Evolutionary conservation across 1,140 invertebrate genomes (phyloP).

Genomic region (Parapsyche elsis): DNA sequence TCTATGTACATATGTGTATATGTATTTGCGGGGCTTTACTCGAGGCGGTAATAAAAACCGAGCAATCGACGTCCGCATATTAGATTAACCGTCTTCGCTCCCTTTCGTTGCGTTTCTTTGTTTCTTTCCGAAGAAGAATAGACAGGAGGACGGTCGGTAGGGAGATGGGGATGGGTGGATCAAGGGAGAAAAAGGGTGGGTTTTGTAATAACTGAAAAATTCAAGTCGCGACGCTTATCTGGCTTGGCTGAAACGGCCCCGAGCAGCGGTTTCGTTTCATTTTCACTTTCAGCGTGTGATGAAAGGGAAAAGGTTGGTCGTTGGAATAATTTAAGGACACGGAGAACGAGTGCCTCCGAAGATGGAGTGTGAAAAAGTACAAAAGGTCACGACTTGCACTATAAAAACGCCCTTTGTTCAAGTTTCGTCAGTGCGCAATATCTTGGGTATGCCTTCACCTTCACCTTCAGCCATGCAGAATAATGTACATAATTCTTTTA

Average conservation of each 20-base stretch:
- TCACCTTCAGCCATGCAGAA: too few species aligned
- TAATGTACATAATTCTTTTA: too few species aligned
- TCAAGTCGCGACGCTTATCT: slow-evolving; percentile 16
- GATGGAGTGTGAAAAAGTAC: neutral
- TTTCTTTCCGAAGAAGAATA: neutral
- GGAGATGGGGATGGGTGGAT: too few species aligned
- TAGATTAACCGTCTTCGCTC: slow-evolving; percentile 3
- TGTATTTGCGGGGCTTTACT: neutral
- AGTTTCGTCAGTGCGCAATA: too few species aligned
- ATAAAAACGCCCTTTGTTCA: neutral
- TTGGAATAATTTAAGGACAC: slow-evolving; percentile 9
- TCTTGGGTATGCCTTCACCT: too few species aligned
- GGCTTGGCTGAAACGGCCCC: neutral
- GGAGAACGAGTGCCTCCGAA: neutral
- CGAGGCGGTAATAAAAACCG: slow-evolving; percentile 4
- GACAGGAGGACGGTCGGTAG: too few species aligned
- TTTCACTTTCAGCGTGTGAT: slow-evolving; percentile 10
- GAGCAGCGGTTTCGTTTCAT: slow-evolving; percentile 9
- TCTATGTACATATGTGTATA: too few species aligned
- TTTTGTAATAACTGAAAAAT: slow-evolving; percentile 15
- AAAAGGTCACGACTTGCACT: neutral
- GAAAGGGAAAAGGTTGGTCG: slow-evolving; percentile 15
- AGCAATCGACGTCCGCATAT: slow-evolving; percentile 17
- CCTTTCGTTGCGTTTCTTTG: neutral
- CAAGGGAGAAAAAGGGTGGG: too few species aligned